Evolutionary conservation across 2,113 vertebrate genomes (phyloP).

Genomic region (Cebus imitator): DNA sequence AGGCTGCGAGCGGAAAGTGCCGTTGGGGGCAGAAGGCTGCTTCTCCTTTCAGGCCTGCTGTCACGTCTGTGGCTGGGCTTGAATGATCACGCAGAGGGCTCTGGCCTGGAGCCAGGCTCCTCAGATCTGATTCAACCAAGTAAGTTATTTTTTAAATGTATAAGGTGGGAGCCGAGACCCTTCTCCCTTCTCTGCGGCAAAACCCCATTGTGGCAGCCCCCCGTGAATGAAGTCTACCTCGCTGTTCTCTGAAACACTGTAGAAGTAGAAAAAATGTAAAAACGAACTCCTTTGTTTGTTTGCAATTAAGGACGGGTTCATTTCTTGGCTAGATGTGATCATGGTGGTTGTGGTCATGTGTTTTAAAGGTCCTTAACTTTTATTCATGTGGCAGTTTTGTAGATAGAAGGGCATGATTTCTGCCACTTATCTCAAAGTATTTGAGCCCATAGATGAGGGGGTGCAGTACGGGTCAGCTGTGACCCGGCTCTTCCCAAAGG

Average conservation of each 20-base stretch:
- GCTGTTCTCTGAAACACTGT: too few relatives aligned
- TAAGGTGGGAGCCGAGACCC: background rate
- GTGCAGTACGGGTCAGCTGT: too few relatives aligned
- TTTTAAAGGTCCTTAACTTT: background rate
- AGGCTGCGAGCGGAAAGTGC: background rate
- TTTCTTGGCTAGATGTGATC: background rate
- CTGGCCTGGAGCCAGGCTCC: background rate
- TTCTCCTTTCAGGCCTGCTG: background rate
- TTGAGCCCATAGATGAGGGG: background rate
- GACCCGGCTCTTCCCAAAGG: too few relatives aligned
- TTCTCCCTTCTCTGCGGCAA: background rate
- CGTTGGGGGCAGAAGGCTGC: background rate
- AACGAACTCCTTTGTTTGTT: rapidly evolving
- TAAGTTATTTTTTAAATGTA: background rate
- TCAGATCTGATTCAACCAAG: background rate
- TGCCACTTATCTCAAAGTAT: background rate
- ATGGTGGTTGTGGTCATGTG: rapidly evolving
- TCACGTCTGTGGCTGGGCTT: background rate
- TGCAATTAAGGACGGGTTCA: too few relatives aligned
- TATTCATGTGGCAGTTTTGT: background rate
- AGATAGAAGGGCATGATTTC: background rate
- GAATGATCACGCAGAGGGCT: background rate
- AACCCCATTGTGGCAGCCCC: too few relatives aligned
- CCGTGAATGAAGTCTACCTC: background rate
- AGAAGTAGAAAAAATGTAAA: rapidly evolving